These are phyloP conservation scores for Charina bottae DNA, from an alignment of 2,113 vertebrate species.

Conservation along the genomic window DNA sequence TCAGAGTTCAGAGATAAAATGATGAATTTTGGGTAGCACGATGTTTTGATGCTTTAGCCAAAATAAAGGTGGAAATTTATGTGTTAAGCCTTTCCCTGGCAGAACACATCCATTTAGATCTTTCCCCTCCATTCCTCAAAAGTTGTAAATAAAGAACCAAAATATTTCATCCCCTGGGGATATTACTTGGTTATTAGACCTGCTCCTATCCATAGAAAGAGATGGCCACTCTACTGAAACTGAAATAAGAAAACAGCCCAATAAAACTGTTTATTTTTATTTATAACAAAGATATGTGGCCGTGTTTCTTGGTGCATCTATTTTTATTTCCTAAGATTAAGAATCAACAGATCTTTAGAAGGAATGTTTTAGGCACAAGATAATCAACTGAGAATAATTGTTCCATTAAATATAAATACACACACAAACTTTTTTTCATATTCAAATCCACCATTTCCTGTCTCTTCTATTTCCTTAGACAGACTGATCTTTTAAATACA, in stretches of 20 bases:
- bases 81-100: background rate
- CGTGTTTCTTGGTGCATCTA: slow-evolving; percentile 31
- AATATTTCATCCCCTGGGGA: background rate
- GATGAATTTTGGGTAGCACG: background rate
- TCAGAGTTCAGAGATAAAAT: background rate
- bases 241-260: background rate
- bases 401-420: slow-evolving; percentile 17
- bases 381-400: slow-evolving; percentile 39
- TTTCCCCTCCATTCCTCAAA: background rate
- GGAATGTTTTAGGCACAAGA: background rate
- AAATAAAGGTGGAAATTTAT: background rate
- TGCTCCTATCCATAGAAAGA: background rate
- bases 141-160: background rate
- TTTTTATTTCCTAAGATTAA: slow-evolving; percentile 42
- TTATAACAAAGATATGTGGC: background rate
- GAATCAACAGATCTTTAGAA: slow-evolving; percentile 18
- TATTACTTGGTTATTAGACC: background rate
- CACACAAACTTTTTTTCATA: background rate
- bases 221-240: background rate
- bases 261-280: background rate
- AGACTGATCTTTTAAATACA: slow-evolving; percentile 46
- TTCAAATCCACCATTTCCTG: slow-evolving; percentile 44
- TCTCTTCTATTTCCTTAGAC: slow-evolving; percentile 63
- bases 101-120: background rate
- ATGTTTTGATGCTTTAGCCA: background rate